phyloP scores from a whole-genome alignment of 2,797 vertebrate genomes.

The Sebastes vulpes region DNA sequence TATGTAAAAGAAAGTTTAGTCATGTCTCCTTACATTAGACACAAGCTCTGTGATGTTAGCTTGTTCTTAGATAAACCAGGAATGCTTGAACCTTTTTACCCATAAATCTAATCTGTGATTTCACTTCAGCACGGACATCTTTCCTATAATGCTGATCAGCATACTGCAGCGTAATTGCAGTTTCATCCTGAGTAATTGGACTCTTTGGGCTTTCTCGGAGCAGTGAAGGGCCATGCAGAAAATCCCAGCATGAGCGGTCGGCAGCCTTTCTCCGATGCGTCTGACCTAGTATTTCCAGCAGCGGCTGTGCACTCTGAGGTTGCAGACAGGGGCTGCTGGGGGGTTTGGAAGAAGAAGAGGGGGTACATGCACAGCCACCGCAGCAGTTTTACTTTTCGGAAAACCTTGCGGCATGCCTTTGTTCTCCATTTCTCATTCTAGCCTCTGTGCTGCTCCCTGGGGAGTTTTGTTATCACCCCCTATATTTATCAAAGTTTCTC shows the following conservation, averaged over 20 bases:
- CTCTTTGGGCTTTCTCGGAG: slow-evolving; percentile 45
- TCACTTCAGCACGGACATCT: slow-evolving; percentile 7
- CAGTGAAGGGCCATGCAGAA: slow-evolving; percentile 35
- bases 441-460: slow-evolving; percentile 39
- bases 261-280: slow-evolving; percentile 31
- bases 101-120: slow-evolving; percentile 28
- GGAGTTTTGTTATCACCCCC: slow-evolving; percentile 51
- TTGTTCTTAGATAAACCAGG: not conserved
- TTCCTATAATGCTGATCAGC: slow-evolving; percentile 36
- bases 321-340: slow-evolving; percentile 34
- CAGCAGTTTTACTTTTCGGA: slow-evolving; percentile 61
- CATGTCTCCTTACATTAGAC: not conserved
- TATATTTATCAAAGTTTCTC: slow-evolving; percentile 69
- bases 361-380: slow-evolving; percentile 46
- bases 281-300: slow-evolving; percentile 70
- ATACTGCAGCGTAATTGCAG: slow-evolving; percentile 32
- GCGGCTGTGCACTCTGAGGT: slow-evolving; percentile 34
- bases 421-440: slow-evolving; percentile 68
- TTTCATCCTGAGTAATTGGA: slow-evolving; percentile 65
- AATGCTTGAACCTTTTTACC: not conserved
- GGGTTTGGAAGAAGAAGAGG: slow-evolving; percentile 7
- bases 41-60: not conserved
- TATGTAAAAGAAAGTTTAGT: not conserved
- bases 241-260: slow-evolving; percentile 39
- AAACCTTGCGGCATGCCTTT: slow-evolving; percentile 61